Evolutionary conservation across 2,113 vertebrate species (phyloP).

Genomic region (Apeltes quadracus): DNA sequence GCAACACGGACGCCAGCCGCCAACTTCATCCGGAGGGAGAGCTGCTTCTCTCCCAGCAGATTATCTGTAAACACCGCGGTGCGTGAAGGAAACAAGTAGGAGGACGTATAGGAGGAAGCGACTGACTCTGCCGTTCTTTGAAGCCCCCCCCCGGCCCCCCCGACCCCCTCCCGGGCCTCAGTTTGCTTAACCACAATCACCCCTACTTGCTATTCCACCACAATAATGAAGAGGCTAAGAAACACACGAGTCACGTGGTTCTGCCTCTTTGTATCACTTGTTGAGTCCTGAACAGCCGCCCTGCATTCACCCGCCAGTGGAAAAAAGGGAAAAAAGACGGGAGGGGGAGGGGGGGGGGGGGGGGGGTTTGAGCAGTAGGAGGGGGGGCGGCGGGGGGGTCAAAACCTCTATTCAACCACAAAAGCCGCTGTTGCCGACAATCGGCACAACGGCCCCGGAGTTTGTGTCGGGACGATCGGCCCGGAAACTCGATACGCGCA

Average conservation of each 20-base stretch:
- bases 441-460: constrained; percentile 65
- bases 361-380: constrained; percentile 49
- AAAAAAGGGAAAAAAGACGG: constrained; percentile 41
- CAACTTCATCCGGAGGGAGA: constrained; percentile 55
- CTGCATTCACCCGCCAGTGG: constrained; percentile 68
- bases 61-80: constrained; percentile 25
- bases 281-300: constrained; percentile 78
- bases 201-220: constrained; percentile 75
- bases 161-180: constrained; percentile 52
- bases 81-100: constrained; percentile 21
- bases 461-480: constrained; percentile 62
- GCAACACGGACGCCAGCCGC: constrained; percentile 50
- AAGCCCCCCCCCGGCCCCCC: constrained; percentile 53
- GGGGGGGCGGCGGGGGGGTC: constrained; percentile 57
- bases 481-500: constrained; percentile 68
- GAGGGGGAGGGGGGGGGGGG: constrained; percentile 60
- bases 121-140: constrained; percentile 53
- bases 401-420: constrained; percentile 73
- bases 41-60: not conserved
- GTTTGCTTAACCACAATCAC: constrained; percentile 71
- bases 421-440: constrained; percentile 76
- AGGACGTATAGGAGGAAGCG: constrained; percentile 11
- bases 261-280: constrained; percentile 79
- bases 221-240: constrained; percentile 75
- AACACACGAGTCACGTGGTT: constrained; percentile 77